Percentiles rank a stretch among this genome's conserved stretches.
Evolutionary conservation across 1,140 invertebrate species (phyloP).

Genomic region (Euwallacea similis): DNA sequence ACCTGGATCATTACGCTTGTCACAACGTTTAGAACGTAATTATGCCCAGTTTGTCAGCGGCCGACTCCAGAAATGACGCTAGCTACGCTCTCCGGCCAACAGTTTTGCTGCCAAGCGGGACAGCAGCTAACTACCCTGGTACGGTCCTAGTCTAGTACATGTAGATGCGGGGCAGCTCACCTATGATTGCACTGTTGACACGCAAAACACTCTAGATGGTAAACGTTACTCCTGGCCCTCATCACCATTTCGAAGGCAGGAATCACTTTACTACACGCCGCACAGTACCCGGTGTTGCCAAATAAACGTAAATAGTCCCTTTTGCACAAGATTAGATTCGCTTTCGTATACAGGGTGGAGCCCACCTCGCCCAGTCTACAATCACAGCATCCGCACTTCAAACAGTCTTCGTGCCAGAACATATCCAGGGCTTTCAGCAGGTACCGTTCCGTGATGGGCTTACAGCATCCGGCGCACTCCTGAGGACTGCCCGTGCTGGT

Average conservation of each 20-base stretch:
- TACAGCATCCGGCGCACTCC: conserved; percentile 83
- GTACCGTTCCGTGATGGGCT: conserved; percentile 83
- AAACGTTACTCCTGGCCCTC: conserved; percentile 94
- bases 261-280: conserved; percentile 94
- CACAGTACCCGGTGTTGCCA: conserved; percentile 89
- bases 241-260: conserved; percentile 99
- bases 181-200: conserved; percentile 98
- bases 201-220: conserved; percentile 97
- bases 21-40: too few relatives aligned
- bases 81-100: too few relatives aligned
- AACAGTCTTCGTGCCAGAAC: conserved; percentile 97
- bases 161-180: conserved; percentile 59
- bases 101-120: too few relatives aligned
- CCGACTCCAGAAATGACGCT: too few relatives aligned
- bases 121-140: too few relatives aligned
- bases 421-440: conserved; percentile 86
- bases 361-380: conserved; percentile 97
- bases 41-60: too few relatives aligned
- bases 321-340: conserved; percentile 96
- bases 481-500: conserved; percentile 54
- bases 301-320: conserved; percentile 96
- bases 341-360: conserved; percentile 93
- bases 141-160: neutral
- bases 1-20: too few relatives aligned
- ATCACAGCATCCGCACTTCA: conserved; percentile 97